Evolutionary conservation across 2,113 vertebrate species (phyloP).

Genomic region (Myotis brandtii): DNA sequence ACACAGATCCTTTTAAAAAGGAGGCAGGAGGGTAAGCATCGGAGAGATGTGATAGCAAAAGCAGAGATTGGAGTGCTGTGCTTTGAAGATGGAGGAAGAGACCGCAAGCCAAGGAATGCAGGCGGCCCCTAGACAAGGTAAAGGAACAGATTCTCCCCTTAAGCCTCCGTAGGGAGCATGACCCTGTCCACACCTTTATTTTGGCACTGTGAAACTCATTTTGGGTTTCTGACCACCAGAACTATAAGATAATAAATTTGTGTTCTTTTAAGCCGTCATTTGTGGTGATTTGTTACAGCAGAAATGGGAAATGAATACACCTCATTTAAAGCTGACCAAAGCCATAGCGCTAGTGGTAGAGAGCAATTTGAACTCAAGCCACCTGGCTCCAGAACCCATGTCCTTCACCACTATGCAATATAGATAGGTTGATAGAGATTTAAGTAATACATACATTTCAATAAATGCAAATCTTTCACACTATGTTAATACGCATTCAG

Average conservation of each 20-base stretch:
- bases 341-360: not conserved
- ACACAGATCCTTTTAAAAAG: not conserved
- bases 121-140: not conserved
- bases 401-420: not conserved
- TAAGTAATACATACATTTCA: not conserved
- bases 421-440: not conserved
- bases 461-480: not conserved
- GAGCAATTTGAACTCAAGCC: not conserved
- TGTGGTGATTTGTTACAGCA: conserved; percentile 5
- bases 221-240: conserved; percentile 21
- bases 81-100: not conserved
- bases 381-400: not conserved
- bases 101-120: not conserved
- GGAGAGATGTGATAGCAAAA: not conserved
- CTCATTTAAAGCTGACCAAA: not conserved
- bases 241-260: not conserved
- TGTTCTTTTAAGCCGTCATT: not conserved
- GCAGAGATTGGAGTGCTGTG: not conserved
- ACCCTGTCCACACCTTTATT: not conserved
- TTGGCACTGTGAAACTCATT: not conserved
- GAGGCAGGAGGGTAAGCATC: not conserved
- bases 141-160: not conserved
- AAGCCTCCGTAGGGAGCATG: not conserved
- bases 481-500: conserved; percentile 37
- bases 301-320: not conserved